These are phyloP conservation scores for Microhierax caerulescens DNA, from an alignment of 2,797 vertebrate species.

Conservation along the genomic window DNA sequence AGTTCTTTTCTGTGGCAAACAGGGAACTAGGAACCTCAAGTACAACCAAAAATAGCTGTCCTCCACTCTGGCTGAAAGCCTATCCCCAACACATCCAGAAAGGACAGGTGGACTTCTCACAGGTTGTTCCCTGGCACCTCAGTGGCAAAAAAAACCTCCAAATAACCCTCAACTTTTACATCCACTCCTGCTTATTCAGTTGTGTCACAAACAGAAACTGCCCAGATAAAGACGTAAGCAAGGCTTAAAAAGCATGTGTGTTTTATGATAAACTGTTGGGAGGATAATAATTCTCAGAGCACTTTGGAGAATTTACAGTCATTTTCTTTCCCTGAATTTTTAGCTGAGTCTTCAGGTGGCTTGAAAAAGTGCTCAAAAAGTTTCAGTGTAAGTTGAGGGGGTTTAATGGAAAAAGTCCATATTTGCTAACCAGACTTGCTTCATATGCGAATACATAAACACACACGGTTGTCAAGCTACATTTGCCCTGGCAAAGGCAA, in stretches of 20 bases:
- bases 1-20: not conserved
- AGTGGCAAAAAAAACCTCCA: not conserved
- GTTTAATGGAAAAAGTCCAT: conserved; percentile 17
- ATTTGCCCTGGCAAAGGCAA: conserved; percentile 31
- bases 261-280: not conserved
- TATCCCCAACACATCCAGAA: not conserved
- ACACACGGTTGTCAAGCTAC: conserved; percentile 39
- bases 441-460: conserved; percentile 39
- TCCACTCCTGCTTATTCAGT: not conserved
- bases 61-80: not conserved
- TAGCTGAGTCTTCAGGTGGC: not conserved
- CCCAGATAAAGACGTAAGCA: not conserved
- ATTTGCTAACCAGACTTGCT: conserved; percentile 20
- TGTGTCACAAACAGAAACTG: not conserved
- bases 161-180: not conserved
- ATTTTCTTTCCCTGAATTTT: not conserved
- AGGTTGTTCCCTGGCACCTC: not conserved
- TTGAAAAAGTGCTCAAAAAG: not conserved
- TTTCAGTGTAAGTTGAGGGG: not conserved
- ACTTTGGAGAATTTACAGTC: not conserved
- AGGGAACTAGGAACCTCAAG: not conserved
- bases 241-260: not conserved
- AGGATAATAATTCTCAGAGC: not conserved
- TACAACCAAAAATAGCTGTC: not conserved
- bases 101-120: not conserved